Conservation (phyloP, 2,888 invertebrate species). For the Polia nebulosa region DNA sequence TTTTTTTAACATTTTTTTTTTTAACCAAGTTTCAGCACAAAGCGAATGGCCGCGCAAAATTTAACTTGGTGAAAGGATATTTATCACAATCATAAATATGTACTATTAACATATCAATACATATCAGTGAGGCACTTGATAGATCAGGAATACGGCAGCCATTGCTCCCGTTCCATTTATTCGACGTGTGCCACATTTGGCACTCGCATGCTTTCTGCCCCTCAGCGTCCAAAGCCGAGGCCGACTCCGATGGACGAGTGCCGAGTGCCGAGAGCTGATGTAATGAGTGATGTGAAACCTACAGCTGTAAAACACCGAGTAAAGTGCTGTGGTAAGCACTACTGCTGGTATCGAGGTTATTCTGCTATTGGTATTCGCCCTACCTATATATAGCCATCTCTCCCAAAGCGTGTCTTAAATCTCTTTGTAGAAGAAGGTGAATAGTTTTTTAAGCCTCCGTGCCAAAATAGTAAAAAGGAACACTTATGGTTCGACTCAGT, state of each 20-base stretch:
- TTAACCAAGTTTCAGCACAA: too few relatives aligned
- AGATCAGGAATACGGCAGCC: conserved; percentile 61
- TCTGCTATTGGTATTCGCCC: background rate
- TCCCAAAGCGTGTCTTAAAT: too few relatives aligned
- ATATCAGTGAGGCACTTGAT: too few relatives aligned
- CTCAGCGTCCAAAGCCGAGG: conserved; percentile 50
- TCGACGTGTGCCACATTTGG: conserved; percentile 66
- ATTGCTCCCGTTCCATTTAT: conserved; percentile 72
- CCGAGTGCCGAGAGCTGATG: conserved; percentile 32
- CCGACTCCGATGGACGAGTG: conserved; percentile 41
- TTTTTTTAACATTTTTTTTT: too few relatives aligned
- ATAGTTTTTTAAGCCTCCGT: too few relatives aligned
- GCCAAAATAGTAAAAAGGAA: too few relatives aligned
- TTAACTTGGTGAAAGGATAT: background rate
- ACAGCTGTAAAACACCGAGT: background rate
- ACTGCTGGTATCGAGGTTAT: background rate
- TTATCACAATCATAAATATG: background rate
- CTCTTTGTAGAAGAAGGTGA: too few relatives aligned
- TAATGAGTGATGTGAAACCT: conserved; percentile 39
- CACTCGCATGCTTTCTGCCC: conserved; percentile 68
- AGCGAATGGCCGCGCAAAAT: too few relatives aligned
- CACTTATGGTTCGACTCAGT: too few relatives aligned
- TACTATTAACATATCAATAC: too few relatives aligned
- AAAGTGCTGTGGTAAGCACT: conserved; percentile 18
- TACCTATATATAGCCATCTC: too few relatives aligned